These are phyloP conservation scores for Sisyra nigra DNA, from an alignment of 2,888 invertebrate species.

Conservation along the genomic window DNA sequence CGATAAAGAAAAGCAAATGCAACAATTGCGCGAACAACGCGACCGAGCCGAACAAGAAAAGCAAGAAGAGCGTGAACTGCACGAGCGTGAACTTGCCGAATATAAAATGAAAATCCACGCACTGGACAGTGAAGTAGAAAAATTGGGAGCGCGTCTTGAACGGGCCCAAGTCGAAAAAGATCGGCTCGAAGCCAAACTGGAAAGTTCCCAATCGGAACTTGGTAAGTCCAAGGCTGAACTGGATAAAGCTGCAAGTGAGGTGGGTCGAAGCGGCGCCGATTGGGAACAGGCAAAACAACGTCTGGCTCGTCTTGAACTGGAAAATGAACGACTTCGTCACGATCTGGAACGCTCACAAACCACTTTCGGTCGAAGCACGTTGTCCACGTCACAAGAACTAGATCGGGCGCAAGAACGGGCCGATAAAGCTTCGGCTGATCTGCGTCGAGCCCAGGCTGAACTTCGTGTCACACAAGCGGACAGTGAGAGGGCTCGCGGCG, in stretches of 20 bases:
- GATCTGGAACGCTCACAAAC: constrained; percentile 74
- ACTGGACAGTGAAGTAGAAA: constrained; percentile 81
- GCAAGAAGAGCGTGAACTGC: constrained; percentile 86
- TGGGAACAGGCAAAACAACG: constrained; percentile 77
- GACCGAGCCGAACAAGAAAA: constrained; percentile 92
- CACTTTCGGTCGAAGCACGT: constrained; percentile 65
- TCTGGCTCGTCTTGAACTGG: constrained; percentile 69
- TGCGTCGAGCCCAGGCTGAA: constrained; percentile 78
- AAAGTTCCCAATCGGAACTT: constrained; percentile 83
- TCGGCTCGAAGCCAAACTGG: constrained; percentile 75
- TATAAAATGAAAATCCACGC: constrained; percentile 88
- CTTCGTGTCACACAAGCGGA: constrained; percentile 83
- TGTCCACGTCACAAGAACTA: constrained; percentile 68
- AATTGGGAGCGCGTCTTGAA: constrained; percentile 71
- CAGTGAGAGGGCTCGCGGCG: constrained; percentile 70
- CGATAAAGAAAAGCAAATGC: constrained; percentile 95
- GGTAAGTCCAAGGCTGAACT: constrained; percentile 89
- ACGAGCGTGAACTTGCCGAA: constrained; percentile 85
- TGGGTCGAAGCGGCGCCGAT: constrained; percentile 76
- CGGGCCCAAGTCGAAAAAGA: constrained; percentile 83
- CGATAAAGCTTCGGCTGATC: constrained; percentile 69
- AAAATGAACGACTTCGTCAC: constrained; percentile 76
- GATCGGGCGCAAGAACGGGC: constrained; percentile 71
- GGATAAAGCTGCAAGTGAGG: constrained; percentile 81
- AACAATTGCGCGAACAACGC: constrained; percentile 82